phyloP scores from a whole-genome alignment of 2,113 vertebrate species.

The Falco punctatus region DNA sequence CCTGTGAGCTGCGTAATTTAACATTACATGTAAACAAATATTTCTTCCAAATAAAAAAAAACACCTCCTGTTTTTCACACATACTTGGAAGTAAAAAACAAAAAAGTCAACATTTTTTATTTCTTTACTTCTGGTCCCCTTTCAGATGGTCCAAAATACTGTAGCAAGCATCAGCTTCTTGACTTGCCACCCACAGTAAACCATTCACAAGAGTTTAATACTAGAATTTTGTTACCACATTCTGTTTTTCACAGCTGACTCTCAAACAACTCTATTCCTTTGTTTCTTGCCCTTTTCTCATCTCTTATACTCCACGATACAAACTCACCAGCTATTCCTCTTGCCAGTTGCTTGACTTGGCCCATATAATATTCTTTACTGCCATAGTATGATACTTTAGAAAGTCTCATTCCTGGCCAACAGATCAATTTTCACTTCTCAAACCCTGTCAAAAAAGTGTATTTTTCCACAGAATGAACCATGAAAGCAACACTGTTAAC shows the following conservation, averaged over 20 bases:
- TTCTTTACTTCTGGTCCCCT: neutral
- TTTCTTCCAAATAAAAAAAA: neutral
- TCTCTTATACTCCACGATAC: neutral
- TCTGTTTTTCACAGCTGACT: neutral
- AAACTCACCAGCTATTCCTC: neutral
- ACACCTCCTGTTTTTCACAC: neutral
- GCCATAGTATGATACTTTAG: accelerated
- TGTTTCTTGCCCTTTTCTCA: neutral
- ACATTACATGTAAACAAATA: neutral
- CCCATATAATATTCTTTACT: neutral
- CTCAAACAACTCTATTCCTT: neutral
- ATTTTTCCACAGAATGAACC: neutral
- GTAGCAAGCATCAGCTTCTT: neutral
- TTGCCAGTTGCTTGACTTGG: neutral
- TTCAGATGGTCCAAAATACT: neutral
- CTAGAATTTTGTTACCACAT: neutral
- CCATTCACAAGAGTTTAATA: neutral
- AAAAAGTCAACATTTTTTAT: neutral
- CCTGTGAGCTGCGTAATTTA: neutral
- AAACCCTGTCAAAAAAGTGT: neutral
- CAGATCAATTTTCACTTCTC: neutral
- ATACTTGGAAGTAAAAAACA: neutral
- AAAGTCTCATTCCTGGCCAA: neutral
- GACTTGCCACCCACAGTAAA: neutral
- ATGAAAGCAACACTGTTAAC: neutral